These are phyloP conservation scores for Lasioglossum pauxillum DNA, from an alignment of 2,888 invertebrate genomes.

Conservation along the genomic window DNA sequence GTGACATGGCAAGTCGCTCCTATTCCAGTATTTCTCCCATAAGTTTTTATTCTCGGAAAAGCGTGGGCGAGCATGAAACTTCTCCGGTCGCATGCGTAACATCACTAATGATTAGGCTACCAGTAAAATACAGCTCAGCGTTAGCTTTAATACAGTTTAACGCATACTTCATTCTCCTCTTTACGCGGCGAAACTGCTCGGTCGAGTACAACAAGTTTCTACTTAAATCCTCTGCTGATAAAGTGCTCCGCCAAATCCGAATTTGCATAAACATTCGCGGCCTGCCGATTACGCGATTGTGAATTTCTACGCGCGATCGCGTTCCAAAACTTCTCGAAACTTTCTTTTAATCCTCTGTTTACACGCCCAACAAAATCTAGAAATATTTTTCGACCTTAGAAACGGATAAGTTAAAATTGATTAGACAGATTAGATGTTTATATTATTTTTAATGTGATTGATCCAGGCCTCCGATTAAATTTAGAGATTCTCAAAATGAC, in stretches of 20 bases:
- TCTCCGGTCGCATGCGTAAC: not conserved
- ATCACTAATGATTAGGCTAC: not conserved
- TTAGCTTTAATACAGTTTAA: not conserved
- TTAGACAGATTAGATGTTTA: not conserved
- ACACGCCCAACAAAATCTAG: not conserved
- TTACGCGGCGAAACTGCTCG: not conserved
- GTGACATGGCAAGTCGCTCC: not conserved
- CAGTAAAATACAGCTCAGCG: not conserved
- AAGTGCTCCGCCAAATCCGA: not conserved
- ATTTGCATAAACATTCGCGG: constrained; percentile 1
- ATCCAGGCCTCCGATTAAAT: not conserved
- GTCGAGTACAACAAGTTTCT: not conserved
- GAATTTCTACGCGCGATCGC: not conserved
- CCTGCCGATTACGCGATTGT: not conserved
- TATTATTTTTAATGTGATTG: not conserved
- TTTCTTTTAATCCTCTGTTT: not conserved
- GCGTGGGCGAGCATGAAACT: not conserved
- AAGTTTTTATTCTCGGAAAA: not conserved
- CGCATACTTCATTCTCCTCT: not conserved
- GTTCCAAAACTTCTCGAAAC: not conserved
- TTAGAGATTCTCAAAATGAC: not conserved
- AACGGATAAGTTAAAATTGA: not conserved
- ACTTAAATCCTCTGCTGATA: not conserved
- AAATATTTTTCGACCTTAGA: no score
- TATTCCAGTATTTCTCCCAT: not conserved